Evolutionary conservation across 2,113 vertebrate genomes (phyloP), one percentile per base, ranked within the genome.

Genomic region (Hippocampus comes): DNA sequence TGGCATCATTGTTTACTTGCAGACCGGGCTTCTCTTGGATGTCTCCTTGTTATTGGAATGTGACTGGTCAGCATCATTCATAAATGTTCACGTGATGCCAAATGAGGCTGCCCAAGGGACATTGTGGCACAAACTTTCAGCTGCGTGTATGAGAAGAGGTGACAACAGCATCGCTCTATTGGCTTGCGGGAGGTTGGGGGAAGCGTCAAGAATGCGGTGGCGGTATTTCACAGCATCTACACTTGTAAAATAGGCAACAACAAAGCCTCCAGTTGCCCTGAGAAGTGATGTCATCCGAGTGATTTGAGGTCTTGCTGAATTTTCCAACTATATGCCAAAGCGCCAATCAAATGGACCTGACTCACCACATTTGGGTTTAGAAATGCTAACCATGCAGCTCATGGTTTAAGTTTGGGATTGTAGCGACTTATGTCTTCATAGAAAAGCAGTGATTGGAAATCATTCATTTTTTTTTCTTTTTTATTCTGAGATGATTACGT

Each of bases 11-110:
- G 12, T 34, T 61, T 34, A 83, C 82, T 81, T 59, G 72, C 83
- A 80, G 66, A 75, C 75, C 64, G 75, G 76, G 74, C 17, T 72
- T 78, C 83, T 42, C 34, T n/a, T 38, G 61, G 61, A 46, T n/a
- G 72, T 82, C 82, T 84, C 74, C 68, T 64, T 43, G 75, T 78
- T 89, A 88, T 89, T 90, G 86, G 84, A 89, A 90, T 83, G 84
- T 79, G 84, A 84, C 84, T 65, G 68, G 77, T 80, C 71, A 76
- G 81, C 88, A 88, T 71, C 84, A 72, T 85, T 91, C 83, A 89
- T 89, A 90, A 86, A 92, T 87, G 89, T 90, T 89, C 86, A 85
- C 78, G 82, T 80, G 74, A 82, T 81, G 76, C 46, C 15, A 75
- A 82, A 78, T 75, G 73, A 80, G 77, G 75, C 75, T 49, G 66